Conservation (phyloP, 2,888 invertebrate genomes). For the Callyntrura guangdongensis region DNA sequence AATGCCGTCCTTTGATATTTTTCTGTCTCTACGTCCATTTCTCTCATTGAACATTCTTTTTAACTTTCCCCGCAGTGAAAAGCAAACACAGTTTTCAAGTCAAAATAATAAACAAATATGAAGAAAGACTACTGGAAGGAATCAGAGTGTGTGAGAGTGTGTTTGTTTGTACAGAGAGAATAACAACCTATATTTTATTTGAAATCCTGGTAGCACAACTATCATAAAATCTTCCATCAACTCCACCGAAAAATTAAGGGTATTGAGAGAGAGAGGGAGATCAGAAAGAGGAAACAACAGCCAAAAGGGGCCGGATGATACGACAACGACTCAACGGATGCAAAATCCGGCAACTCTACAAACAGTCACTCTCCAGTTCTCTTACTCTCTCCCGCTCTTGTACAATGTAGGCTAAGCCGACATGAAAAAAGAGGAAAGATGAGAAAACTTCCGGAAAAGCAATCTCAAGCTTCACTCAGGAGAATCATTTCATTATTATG, state of each 20-base stretch:
- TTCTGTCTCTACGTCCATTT: not conserved
- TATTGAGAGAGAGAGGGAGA: not conserved
- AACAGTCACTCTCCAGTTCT: not conserved
- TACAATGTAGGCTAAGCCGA: conserved; percentile 35
- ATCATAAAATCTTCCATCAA: conserved; percentile 29
- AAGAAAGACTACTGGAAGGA: no score
- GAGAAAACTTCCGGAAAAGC: conserved; percentile 75
- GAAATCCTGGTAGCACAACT: conserved; percentile 40
- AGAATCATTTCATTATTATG: conserved; percentile 78
- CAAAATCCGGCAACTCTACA: conserved; percentile 40
- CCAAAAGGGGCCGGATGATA: conserved; percentile 27
- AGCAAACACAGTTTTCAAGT: conserved; percentile 26
- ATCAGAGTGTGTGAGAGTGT: not conserved
- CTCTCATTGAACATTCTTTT: not conserved
- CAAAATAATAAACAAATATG: conserved; percentile 9
- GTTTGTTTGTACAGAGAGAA: conserved; percentile 51
- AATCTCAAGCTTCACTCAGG: conserved; percentile 77
- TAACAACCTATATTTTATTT: conserved; percentile 54
- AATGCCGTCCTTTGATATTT: conserved; percentile 17
- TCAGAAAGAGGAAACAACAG: not conserved
- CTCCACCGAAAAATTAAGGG: not conserved
- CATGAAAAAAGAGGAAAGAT: conserved; percentile 63
- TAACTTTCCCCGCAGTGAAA: not conserved
- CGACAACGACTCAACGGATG: conserved; percentile 43
- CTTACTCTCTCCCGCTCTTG: not conserved